These are phyloP conservation scores for Papilio protenor DNA, from an alignment of 2,888 invertebrate species.

Conservation along the genomic window DNA sequence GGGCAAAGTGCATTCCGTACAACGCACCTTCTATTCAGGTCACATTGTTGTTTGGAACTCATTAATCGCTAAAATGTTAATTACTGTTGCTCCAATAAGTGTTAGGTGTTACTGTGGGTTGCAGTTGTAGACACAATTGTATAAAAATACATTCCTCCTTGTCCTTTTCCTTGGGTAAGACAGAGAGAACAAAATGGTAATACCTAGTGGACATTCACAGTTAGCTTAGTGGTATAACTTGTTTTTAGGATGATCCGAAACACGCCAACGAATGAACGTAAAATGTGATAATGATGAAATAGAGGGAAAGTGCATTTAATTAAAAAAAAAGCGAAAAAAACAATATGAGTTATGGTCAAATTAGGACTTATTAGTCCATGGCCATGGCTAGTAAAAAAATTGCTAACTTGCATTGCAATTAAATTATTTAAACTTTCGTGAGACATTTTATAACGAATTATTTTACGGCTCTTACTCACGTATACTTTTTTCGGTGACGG, in stretches of 20 bases:
- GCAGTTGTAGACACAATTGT: not conserved
- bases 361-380: not conserved
- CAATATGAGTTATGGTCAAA: not conserved
- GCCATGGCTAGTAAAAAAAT: not conserved
- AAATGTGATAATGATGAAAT: too few species aligned
- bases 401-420: not conserved
- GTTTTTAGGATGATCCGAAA: not conserved
- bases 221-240: not conserved
- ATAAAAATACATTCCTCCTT: not conserved
- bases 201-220: not conserved
- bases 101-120: not conserved
- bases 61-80: conserved; percentile 26
- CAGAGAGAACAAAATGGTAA: not conserved
- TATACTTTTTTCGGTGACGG: too few species aligned
- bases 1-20: conserved; percentile 34
- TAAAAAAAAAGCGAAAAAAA: too few species aligned
- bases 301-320: too few species aligned
- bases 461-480: too few species aligned
- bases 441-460: too few species aligned
- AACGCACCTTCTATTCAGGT: conserved; percentile 32
- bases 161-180: not conserved
- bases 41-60: conserved; percentile 31
- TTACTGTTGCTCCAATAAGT: not conserved
- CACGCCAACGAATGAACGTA: not conserved
- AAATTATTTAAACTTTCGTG: too few species aligned